Evolutionary conservation across 2,888 invertebrate genomes (phyloP), one percentile per base, ranked within the genome.

Genomic region (Apocheima hispidaria): DNA sequence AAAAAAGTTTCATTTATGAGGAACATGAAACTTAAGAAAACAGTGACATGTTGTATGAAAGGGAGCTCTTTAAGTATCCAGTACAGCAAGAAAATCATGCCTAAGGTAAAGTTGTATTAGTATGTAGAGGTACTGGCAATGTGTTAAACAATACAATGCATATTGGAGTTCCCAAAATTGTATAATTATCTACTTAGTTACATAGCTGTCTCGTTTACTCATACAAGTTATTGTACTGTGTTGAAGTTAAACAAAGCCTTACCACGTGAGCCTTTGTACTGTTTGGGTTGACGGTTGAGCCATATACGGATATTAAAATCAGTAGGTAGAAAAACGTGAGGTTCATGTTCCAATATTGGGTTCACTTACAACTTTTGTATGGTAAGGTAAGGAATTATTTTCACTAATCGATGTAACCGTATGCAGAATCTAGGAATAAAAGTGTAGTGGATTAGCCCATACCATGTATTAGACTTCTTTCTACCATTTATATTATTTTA

Each of bases 21-120:
- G 78, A 88, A 77, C 68, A 91, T 92, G 91, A 91, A 90, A 79
- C 77, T 91, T 35, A 92, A 90, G 76, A 90, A 84, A 75, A 88
- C 89, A 46, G 87, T 90, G 81, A 84, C 86, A 66, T 89, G 83
- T 70, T 90, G 83, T 70, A 78, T 90, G 60, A 84, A 79, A 73
- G 88, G 91, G 54, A 90, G 91, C 72, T 82, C 87, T 35, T 82
- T 87, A 51, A 83, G 78, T 74, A 75, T 86, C 65, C 83, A 81
- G 63, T 88, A 86, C 72, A 72, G 72, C 63, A 76, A 73, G 44
- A 81, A 79, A 61, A 59, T 74, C 48, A 65, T 73, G 63, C 72
- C 78, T 12, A 70, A 79, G 79, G 80, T 82, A 73, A 65, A 33
- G 21, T n/a, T 14, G 54, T 14, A 36, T 7, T 38, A 23, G 46